Base-by-base conservation (phyloP, 2,888 invertebrate genomes). In the Schizotus pectinicornis region DNA sequence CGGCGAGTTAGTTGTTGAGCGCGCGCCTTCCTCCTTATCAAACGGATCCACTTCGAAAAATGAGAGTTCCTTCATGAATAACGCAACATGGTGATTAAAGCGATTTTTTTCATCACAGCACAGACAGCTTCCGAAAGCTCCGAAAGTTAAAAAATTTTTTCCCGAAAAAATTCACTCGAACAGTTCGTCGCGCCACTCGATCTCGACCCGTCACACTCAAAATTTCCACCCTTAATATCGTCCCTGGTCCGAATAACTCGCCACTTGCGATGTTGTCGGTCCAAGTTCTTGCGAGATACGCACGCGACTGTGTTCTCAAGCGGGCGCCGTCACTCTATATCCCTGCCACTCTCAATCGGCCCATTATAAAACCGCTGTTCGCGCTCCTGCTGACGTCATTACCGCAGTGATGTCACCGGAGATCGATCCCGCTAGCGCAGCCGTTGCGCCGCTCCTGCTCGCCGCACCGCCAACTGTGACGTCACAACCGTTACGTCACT, bases 291-390 rank as follows among this genome's bases (percentile, higher is more conserved):
- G 35, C 31, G 47, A 47, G 36, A 12, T 33, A 45, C 45, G 45
- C 45, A 33, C 45, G 59, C 54, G 69, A 73, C 71, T 71, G 72
- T 69, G 68, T 65, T 69, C 68, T 68, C 65, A 67, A 68, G 62
- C 67, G 69, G 68, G 63, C 71, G 71, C 71, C 73, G 74, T 70
- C 72, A 73, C 73, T 69, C 71, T 77, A 73, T 76, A 76, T 74
- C 74, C 75, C 77, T 76, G 76, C 76, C 68, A 75, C 74, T 72
- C 75, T 73, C 74, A 76, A 76, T 74, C 74, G 69, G 69, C 74
- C 72, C 75, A 77, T 77, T 77, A 77, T 77, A 78, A 76, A 77
- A 76, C 76, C 72, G 71, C 73, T 67, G 71, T 72, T 75, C 73
- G 72, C 70, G 62, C 64, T 72, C 64, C 69, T 63, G 64, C 66